These are phyloP conservation scores for Bibio marci DNA, from an alignment of 2,888 invertebrate species.

Conservation along the genomic window DNA sequence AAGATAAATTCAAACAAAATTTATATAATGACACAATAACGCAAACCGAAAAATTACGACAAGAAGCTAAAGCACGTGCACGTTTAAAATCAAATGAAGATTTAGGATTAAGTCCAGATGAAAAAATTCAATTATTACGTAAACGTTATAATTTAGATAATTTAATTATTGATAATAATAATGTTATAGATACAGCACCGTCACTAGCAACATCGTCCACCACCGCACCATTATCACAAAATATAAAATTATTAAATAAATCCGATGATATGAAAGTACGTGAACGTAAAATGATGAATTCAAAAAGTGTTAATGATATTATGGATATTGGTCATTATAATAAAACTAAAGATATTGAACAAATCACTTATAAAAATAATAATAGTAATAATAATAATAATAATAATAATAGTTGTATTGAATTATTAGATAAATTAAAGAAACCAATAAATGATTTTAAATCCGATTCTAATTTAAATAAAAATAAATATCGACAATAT, in stretches of 20 bases:
- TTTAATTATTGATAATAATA: slow-evolving; percentile 10
- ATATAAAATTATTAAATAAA: slow-evolving; percentile 8
- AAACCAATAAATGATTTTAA: slow-evolving; percentile 25
- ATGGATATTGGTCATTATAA: slow-evolving; percentile 13
- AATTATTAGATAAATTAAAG: slow-evolving; percentile 9
- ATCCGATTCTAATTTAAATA: slow-evolving; percentile 39
- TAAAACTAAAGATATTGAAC: slow-evolving; percentile 9
- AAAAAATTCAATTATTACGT: slow-evolving; percentile 38
- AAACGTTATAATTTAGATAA: slow-evolving; percentile 22
- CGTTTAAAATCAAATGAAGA: slow-evolving; percentile 56
- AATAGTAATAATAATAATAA: slow-evolving; percentile 14
- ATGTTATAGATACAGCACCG: slow-evolving; percentile 5
- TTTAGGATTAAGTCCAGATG: slow-evolving; percentile 51
- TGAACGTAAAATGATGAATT: slow-evolving; percentile 26
- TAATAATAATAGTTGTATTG: not conserved
- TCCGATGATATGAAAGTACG: slow-evolving; percentile 16
- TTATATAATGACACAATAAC: slow-evolving; percentile 3
- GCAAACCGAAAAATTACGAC: slow-evolving; percentile 39
- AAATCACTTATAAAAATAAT: not conserved
- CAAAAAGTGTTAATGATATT: slow-evolving; percentile 29
- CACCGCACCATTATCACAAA: slow-evolving; percentile 6
- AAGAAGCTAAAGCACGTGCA: slow-evolving; percentile 45
- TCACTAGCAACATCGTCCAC: not conserved
- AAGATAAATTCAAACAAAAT: slow-evolving; percentile 5
- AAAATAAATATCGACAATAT: slow-evolving; percentile 14